Evolutionary conservation across 2,113 vertebrate genomes (phyloP).

Genomic region (Charina bottae): DNA sequence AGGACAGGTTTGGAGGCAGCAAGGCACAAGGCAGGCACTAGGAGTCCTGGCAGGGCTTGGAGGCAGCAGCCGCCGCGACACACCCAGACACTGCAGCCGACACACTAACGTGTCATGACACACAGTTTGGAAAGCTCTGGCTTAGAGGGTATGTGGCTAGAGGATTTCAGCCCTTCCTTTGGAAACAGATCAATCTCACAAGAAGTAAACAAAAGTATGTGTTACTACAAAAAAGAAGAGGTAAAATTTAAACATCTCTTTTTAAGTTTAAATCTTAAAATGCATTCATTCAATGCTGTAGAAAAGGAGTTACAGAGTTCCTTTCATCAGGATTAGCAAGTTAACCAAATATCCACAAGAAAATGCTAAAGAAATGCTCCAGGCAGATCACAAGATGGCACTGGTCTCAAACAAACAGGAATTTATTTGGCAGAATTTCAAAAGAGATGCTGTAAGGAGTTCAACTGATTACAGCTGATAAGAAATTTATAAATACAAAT

Average conservation of each 20-base stretch:
- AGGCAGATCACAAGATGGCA: background rate
- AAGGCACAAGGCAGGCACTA: no score
- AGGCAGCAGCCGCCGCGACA: no score
- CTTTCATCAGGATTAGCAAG: background rate
- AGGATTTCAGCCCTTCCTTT: background rate
- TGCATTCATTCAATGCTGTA: background rate
- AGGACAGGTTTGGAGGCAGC: no score
- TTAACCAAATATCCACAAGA: background rate
- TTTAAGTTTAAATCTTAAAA: background rate
- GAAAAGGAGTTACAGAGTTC: background rate
- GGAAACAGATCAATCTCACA: background rate
- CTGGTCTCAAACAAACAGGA: background rate
- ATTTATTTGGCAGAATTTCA: background rate
- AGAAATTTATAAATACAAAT: background rate
- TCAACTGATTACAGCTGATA: background rate
- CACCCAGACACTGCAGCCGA: no score
- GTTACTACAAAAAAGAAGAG: background rate
- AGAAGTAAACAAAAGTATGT: background rate
- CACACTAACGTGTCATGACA: no score
- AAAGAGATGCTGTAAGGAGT: background rate
- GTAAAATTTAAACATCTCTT: background rate
- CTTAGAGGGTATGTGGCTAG: background rate
- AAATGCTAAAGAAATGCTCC: background rate
- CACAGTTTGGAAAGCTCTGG: no score
- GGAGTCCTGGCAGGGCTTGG: no score